Percentiles rank a stretch among this genome's conserved stretches.
phyloP scores from a whole-genome alignment of 2,797 vertebrate species.

The Siniperca scherzeri region DNA sequence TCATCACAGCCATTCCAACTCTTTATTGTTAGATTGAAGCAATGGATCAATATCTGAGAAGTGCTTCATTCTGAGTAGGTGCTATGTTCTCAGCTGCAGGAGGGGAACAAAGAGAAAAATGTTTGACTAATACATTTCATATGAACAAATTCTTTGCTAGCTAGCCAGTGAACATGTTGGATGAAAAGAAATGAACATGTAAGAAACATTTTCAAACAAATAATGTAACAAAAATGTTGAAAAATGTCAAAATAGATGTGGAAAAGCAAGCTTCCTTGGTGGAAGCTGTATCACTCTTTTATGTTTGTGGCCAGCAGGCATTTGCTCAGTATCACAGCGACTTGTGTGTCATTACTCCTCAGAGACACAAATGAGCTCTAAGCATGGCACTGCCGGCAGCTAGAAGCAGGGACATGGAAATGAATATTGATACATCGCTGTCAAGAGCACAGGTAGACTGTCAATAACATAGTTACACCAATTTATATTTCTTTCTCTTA shows the following conservation, averaged over 20 bases:
- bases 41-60: constrained; percentile 2
- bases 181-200: constrained; percentile 31
- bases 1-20: background rate
- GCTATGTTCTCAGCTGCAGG: constrained; percentile 7
- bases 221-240: constrained; percentile 3
- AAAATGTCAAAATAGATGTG: constrained; percentile 29
- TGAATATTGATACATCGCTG: constrained; percentile 60
- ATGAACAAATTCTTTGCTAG: constrained; percentile 14
- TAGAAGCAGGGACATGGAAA: constrained; percentile 47
- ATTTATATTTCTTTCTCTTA: constrained; percentile 34
- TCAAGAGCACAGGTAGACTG: constrained; percentile 52
- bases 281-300: constrained; percentile 28
- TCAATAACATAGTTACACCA: constrained; percentile 41
- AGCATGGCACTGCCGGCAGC: constrained; percentile 45
- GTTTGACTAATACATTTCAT: constrained; percentile 11
- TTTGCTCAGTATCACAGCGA: constrained; percentile 44
- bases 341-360: constrained; percentile 68
- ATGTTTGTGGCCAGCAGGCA: constrained; percentile 56
- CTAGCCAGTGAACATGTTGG: constrained; percentile 3
- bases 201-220: constrained; percentile 13
- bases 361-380: constrained; percentile 66
- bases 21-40: constrained; percentile 21
- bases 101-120: background rate
- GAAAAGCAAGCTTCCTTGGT: constrained; percentile 9
- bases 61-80: constrained; percentile 11